phyloP scores from a whole-genome alignment of 2,888 invertebrate genomes.

The Carcina quercana region DNA sequence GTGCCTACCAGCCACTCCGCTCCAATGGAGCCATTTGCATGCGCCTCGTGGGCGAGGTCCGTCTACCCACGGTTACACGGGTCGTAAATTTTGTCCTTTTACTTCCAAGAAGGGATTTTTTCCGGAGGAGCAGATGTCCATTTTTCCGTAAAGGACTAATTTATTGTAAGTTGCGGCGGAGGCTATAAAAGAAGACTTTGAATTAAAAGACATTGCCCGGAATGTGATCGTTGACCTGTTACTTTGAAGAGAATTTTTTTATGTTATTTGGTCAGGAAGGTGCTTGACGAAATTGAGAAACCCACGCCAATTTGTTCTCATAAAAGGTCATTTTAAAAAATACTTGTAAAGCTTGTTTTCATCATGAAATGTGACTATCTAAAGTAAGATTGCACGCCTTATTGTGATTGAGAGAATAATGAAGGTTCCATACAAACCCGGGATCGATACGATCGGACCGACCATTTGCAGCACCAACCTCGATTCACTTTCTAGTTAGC shows the following conservation, averaged over 20 bases:
- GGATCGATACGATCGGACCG: conserved; percentile 59
- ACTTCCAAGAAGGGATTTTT: conserved; percentile 61
- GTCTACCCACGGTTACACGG: conserved; percentile 65
- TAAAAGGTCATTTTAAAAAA: too few species aligned
- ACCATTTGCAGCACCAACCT: conserved; percentile 48
- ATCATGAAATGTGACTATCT: too few species aligned
- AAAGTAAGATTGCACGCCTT: conserved; percentile 38
- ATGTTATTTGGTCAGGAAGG: conserved; percentile 13
- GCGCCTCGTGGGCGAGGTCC: conserved; percentile 62
- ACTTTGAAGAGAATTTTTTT: conserved; percentile 25
- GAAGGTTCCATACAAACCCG: conserved; percentile 52
- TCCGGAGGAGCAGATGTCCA: conserved; percentile 63
- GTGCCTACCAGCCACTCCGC: conserved; percentile 42
- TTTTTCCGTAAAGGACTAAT: conserved; percentile 65
- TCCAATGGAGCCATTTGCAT: conserved; percentile 68
- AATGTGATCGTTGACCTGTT: conserved; percentile 49
- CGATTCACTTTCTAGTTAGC: conserved; percentile 64
- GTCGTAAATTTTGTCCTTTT: conserved; percentile 71
- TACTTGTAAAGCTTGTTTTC: too few species aligned
- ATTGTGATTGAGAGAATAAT: conserved; percentile 59
- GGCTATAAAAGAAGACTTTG: conserved; percentile 51
- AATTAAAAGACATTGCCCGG: conserved; percentile 50
- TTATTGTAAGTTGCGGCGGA: conserved; percentile 61
- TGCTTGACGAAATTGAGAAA: neutral
- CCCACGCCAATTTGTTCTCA: too few species aligned